phyloP scores from a whole-genome alignment of 2,888 invertebrate genomes.

The Apamea crenata region DNA sequence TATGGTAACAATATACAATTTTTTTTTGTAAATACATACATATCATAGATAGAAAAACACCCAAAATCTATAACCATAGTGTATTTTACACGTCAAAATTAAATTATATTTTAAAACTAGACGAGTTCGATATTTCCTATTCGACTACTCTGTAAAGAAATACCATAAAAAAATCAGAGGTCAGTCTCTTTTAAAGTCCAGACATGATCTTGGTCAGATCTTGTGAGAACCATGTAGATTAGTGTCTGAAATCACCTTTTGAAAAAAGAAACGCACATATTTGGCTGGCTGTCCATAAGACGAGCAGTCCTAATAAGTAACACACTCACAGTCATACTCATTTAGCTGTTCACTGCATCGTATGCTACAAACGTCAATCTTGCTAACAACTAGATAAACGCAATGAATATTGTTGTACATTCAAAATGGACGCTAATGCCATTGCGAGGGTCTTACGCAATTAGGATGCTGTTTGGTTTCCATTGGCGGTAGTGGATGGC shows the following conservation, averaged over 20 bases:
- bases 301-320: background rate
- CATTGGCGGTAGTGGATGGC: slow-evolving; percentile 14
- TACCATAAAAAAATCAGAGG: background rate
- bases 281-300: background rate
- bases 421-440: slow-evolving; percentile 32
- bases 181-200: background rate
- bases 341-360: slow-evolving; percentile 1
- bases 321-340: background rate
- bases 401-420: slow-evolving; percentile 16
- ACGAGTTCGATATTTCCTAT: too few species aligned
- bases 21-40: too few species aligned
- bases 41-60: too few species aligned
- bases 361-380: background rate
- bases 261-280: background rate
- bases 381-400: slow-evolving; percentile 2
- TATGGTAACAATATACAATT: too few species aligned
- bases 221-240: background rate
- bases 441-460: slow-evolving; percentile 8
- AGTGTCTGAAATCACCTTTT: background rate
- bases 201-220: background rate
- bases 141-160: background rate
- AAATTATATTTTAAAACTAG: too few species aligned
- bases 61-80: too few species aligned
- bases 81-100: too few species aligned
- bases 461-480: slow-evolving; percentile 38